Base-by-base conservation (phyloP, 2,888 invertebrate genomes). In the Acanthococcus lagerstroemiae region DNA sequence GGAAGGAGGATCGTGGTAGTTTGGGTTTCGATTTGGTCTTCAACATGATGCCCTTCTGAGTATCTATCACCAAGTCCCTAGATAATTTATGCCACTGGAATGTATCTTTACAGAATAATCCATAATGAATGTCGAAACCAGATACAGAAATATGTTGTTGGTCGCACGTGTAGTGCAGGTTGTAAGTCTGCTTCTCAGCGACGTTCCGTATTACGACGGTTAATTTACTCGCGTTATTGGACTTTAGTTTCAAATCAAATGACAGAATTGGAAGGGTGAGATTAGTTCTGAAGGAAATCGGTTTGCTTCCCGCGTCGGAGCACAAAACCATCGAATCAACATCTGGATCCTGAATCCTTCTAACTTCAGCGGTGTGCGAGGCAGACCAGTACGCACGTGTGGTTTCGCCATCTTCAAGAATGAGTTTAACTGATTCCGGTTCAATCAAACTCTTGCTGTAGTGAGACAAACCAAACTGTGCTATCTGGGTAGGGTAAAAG, bases 401-500 rank as follows among this genome's bases (percentile, higher is more conserved):
- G 69, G 80, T 80, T 71, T 88, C 86, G 0, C 85, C 87, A 74
- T 93, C 88, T 72, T 92, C 93, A 7, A 93, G 76, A 1, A 83
- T 75, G 72, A 83, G 83, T 69, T 84, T 79, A 55, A 86, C 81
- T 0, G 93, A 90, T 71, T 88, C 86, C 0, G 87, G 85, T 72
- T 93, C 93, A 0, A 88, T 89, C 15, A 95, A 78, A 76, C 92
- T 90, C 77, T 96, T 95, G 77, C 94, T 95, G 77, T 94, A 99
- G 78, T 99, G 99, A 9, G 95, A 92, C 66, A 99, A 78, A 0
- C 94, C 99, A 76, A 93, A 99, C 77, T 99, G 99, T 5, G 97
- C 95, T 70, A 99, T 95, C 79, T 99, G 97, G 1, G 95, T 97
- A 0, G 97, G 95, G 78, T 99, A 99, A 77, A 87, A 94, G 77